Evolutionary conservation across 2,113 vertebrate genomes (phyloP).

Genomic region (Tragelaphus imberbis): DNA sequence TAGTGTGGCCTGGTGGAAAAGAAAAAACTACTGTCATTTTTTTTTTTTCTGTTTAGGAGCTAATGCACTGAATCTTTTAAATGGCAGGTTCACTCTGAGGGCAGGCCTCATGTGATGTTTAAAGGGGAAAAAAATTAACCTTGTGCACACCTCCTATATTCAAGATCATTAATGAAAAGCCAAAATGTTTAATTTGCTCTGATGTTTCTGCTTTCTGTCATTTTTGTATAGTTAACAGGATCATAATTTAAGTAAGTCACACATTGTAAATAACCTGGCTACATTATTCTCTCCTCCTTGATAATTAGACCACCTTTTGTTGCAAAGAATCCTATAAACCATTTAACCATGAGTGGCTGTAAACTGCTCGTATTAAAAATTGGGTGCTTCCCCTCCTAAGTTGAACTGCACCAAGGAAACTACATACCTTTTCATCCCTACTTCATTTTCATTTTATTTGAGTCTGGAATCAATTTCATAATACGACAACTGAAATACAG

Average conservation of each 20-base stretch:
- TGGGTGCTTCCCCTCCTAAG: conserved; percentile 51
- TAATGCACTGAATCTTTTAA: conserved; percentile 67
- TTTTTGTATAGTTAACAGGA: conserved; percentile 80
- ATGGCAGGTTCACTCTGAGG: conserved; percentile 74
- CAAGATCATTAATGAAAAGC: conserved; percentile 77
- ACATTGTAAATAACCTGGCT: conserved; percentile 81
- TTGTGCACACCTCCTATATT: conserved; percentile 68
- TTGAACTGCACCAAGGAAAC: conserved; percentile 63
- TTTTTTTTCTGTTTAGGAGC: conserved; percentile 57
- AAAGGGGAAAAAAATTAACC: conserved; percentile 69
- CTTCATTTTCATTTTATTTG: conserved; percentile 7
- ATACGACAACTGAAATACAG: conserved; percentile 2
- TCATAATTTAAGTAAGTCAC: conserved; percentile 82
- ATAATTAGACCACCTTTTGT: conserved; percentile 80
- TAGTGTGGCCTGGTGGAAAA: conserved; percentile 71
- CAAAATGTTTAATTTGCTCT: conserved; percentile 73
- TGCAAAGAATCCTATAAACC: conserved; percentile 79
- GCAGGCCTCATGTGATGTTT: conserved; percentile 76
- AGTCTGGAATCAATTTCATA: conserved; percentile 23
- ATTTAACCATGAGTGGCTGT: conserved; percentile 75
- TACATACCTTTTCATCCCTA: conserved; percentile 30
- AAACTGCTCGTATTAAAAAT: conserved; percentile 80
- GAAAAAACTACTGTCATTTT: conserved; percentile 75
- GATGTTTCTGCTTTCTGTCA: conserved; percentile 80
- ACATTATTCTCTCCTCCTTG: conserved; percentile 76